Evolutionary conservation across 2,888 invertebrate genomes (phyloP).

Genomic region (Vandiemenella viatica): DNA sequence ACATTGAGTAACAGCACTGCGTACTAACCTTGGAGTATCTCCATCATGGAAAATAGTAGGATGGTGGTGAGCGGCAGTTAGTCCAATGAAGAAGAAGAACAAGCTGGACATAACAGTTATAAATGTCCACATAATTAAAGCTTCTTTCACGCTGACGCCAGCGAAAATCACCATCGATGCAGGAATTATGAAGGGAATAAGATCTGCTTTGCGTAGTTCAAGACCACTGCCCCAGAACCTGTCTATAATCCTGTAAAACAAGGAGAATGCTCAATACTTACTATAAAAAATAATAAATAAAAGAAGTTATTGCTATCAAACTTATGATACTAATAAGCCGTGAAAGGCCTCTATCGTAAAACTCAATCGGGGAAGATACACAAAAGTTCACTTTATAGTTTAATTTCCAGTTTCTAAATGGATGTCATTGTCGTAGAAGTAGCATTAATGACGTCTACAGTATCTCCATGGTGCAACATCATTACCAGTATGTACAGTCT

Average conservation of each 20-base stretch:
- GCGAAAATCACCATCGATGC: constrained; percentile 14
- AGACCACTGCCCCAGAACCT: background rate
- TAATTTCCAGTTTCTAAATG: no score
- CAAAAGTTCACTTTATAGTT: no score
- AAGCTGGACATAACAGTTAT: constrained; percentile 41
- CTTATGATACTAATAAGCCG: no score
- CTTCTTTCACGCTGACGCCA: constrained; percentile 22
- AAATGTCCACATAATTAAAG: constrained; percentile 37
- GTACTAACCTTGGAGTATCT: constrained; percentile 39
- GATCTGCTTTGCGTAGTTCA: constrained; percentile 1
- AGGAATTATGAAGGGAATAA: constrained; percentile 11
- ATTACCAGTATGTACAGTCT: no score
- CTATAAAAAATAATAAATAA: no score
- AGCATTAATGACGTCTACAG: no score
- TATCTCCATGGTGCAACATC: no score
- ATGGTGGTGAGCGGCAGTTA: constrained; percentile 67
- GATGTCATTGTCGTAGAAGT: no score
- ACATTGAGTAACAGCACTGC: background rate
- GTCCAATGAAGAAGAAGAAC: constrained; percentile 43
- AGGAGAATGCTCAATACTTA: no score
- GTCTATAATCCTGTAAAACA: background rate
- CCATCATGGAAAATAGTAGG: constrained; percentile 67
- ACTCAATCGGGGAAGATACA: no score
- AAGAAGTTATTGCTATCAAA: no score
- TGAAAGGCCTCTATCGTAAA: no score